phyloP scores from a whole-genome alignment of 2,113 vertebrate species.

The Zonotrichia leucophrys region DNA sequence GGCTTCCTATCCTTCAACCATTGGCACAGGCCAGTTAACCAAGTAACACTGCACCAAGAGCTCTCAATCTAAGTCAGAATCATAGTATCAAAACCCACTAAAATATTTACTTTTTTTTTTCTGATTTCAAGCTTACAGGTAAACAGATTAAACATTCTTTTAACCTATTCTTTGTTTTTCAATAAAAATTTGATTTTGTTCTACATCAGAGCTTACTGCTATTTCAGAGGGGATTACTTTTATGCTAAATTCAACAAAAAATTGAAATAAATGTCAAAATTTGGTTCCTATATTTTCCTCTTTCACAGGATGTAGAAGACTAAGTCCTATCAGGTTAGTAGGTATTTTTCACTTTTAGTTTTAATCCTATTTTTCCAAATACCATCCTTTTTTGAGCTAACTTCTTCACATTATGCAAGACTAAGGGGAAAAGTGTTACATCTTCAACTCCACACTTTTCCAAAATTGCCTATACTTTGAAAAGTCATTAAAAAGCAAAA shows the following conservation, averaged over 20 bases:
- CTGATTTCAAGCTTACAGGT: neutral
- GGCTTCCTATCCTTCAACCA: neutral
- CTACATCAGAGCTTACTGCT: neutral
- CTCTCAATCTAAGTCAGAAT: neutral
- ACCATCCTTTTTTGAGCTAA: neutral
- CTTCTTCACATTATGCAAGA: neutral
- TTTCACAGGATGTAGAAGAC: neutral
- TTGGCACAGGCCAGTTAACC: neutral
- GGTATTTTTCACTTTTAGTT: neutral
- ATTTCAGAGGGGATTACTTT: neutral
- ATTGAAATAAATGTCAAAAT: neutral
- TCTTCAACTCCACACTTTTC: neutral
- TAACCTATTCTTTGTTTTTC: neutral
- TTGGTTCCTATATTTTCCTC: neutral
- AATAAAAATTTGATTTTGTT: fast-evolving
- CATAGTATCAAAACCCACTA: neutral
- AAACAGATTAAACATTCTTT: neutral
- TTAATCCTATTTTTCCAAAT: neutral
- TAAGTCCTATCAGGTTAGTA: neutral
- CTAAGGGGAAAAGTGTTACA: neutral
- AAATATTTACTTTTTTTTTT: neutral
- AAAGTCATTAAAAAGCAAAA: neutral
- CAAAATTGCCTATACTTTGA: neutral
- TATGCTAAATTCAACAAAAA: neutral
- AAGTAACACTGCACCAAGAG: neutral